phyloP scores from a whole-genome alignment of 1,140 invertebrate species.

The Apis cerana region DNA sequence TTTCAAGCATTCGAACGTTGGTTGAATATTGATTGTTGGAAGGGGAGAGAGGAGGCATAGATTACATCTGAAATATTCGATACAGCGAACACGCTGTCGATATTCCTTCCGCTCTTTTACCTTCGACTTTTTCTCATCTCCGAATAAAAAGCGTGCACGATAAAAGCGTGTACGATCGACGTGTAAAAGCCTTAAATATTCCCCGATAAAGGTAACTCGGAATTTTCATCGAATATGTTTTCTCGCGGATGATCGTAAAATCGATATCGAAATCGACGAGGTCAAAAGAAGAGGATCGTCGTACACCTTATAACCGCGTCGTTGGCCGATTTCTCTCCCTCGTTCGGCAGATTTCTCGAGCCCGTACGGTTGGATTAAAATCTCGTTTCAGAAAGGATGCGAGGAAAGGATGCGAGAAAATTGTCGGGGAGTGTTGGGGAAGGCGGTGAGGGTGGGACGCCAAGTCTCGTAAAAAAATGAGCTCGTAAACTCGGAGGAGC shows the following conservation, averaged over 20 bases:
- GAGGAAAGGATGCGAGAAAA: not conserved
- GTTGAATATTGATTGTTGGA: not conserved
- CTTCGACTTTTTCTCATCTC: not conserved
- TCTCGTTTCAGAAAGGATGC: conserved; percentile 17
- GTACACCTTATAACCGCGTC: not conserved
- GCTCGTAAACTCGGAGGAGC: conserved; percentile 41
- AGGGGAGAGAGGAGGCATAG: too few relatives aligned
- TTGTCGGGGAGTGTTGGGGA: not conserved
- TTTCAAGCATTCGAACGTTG: not conserved
- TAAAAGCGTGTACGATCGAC: conserved; percentile 3
- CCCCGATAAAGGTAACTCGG: not conserved
- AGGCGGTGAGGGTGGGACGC: not conserved
- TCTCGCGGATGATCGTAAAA: not conserved
- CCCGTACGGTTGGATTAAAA: conserved; percentile 65
- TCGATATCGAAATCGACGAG: not conserved
- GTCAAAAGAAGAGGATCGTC: too few relatives aligned
- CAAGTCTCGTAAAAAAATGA: conserved; percentile 56
- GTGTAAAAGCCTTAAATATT: conserved; percentile 3
- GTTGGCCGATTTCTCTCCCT: conserved; percentile 30
- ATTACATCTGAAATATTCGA: not conserved
- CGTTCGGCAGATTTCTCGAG: conserved; percentile 51
- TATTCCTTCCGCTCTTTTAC: not conserved
- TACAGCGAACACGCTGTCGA: not conserved
- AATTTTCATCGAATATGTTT: conserved; percentile 11
- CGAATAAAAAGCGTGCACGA: conserved; percentile 1